A percentile compares a stretch with the other conserved stretches of the same genome.
These are phyloP conservation scores for Huso huso DNA, from an alignment of 2,797 vertebrate genomes.

Conservation along the genomic window DNA sequence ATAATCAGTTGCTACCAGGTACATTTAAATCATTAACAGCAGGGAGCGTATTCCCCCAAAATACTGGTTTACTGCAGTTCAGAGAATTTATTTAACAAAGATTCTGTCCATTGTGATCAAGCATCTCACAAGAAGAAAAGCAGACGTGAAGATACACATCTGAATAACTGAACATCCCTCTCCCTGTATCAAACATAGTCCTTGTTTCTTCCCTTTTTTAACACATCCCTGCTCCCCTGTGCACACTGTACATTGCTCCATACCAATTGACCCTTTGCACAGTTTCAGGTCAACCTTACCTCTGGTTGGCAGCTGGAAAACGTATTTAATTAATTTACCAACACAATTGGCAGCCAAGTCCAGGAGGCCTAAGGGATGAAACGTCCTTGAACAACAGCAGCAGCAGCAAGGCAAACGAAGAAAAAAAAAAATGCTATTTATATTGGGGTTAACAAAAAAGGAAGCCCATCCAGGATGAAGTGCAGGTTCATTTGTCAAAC, in stretches of 20 bases:
- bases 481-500: not conserved
- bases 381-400: not conserved
- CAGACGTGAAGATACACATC: no score
- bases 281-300: constrained; percentile 5
- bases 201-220: not conserved
- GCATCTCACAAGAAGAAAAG: no score
- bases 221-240: not conserved
- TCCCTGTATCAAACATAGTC: no score
- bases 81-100: no score
- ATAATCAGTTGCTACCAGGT: no score
- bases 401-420: not conserved
- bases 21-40: no score
- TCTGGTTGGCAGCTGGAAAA: constrained; percentile 6
- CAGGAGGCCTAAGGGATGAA: constrained; percentile 4
- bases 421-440: not conserved
- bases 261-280: not conserved
- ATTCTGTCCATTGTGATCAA: no score
- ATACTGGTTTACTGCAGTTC: no score
- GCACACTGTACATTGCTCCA: not conserved
- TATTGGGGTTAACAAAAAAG: not conserved
- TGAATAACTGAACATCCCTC: no score
- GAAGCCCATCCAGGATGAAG: constrained; percentile 1
- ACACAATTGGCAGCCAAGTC: not conserved
- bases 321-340: constrained; percentile 6
- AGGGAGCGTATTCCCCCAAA: no score